Percentiles rank a stretch among this genome's conserved stretches.
phyloP scores from a whole-genome alignment of 2,797 vertebrate genomes.

The Selene dorsalis region DNA sequence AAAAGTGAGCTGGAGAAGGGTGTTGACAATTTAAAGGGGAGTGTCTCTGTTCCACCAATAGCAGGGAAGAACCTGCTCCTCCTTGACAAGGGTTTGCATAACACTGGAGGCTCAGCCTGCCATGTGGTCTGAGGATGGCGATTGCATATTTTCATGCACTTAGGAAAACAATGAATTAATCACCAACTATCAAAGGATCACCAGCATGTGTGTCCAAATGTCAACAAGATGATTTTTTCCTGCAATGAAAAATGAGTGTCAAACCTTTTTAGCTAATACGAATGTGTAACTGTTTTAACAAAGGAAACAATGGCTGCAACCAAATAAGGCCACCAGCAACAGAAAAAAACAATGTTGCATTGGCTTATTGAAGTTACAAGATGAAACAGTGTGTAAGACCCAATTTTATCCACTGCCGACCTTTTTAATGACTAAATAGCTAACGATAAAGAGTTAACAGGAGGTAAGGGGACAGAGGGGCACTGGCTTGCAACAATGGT shows the following conservation, averaged over 20 bases:
- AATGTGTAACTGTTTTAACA: not conserved
- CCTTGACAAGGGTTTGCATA: slow-evolving; percentile 57
- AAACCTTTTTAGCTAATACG: not conserved
- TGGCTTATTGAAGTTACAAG: not conserved
- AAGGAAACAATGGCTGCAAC: not conserved
- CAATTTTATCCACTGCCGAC: not conserved
- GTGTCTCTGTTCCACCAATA: slow-evolving; percentile 69
- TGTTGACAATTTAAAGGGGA: slow-evolving; percentile 28
- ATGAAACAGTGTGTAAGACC: not conserved
- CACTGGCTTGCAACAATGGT: not conserved
- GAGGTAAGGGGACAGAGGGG: not conserved
- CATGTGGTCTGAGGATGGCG: slow-evolving; percentile 46
- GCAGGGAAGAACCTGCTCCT: slow-evolving; percentile 17
- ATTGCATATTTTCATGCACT: slow-evolving; percentile 61
- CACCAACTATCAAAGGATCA: slow-evolving; percentile 21
- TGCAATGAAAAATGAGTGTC: too few species aligned
- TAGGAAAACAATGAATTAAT: slow-evolving; percentile 68
- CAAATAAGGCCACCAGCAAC: not conserved
- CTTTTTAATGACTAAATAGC: not conserved
- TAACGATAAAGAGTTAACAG: not conserved
- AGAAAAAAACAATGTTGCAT: not conserved
- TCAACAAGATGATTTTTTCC: slow-evolving; percentile 30
- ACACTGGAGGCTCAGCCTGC: slow-evolving; percentile 51
- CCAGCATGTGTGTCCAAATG: slow-evolving; percentile 21
- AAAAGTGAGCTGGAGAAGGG: slow-evolving; percentile 39